phyloP scores from a whole-genome alignment of 2,888 invertebrate genomes.

The Stenolophus ochropezus region DNA sequence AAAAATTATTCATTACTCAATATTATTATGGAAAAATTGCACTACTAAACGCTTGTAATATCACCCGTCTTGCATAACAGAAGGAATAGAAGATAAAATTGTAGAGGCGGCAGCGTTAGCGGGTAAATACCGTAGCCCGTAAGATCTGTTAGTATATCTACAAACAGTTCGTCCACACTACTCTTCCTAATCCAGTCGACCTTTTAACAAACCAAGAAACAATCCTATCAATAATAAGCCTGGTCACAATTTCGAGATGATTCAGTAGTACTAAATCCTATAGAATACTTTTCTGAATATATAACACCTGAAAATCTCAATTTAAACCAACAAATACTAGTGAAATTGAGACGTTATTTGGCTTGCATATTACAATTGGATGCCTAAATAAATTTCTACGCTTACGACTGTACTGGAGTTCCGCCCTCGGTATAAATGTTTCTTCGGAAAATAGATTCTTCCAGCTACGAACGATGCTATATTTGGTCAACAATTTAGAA shows the following conservation, averaged over 20 bases:
- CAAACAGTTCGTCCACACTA: background rate
- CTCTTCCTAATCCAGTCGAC: background rate
- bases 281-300: background rate
- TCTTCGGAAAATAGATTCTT: slow-evolving; percentile 40
- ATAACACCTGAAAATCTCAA: slow-evolving; percentile 38
- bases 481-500: slow-evolving; percentile 43
- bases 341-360: slow-evolving; percentile 40
- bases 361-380: slow-evolving; percentile 45
- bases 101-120: slow-evolving; percentile 11
- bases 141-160: slow-evolving; percentile 8
- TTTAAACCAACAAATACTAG: slow-evolving; percentile 38
- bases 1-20: slow-evolving; percentile 54
- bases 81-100: background rate
- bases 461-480: slow-evolving; percentile 44
- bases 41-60: slow-evolving; percentile 1
- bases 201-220: background rate
- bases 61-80: slow-evolving; percentile 30
- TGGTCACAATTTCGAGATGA: too few species aligned
- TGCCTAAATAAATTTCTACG: slow-evolving; percentile 42
- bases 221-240: background rate
- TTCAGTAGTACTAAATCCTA: background rate
- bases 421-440: slow-evolving; percentile 37
- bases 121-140: slow-evolving; percentile 11
- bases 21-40: slow-evolving; percentile 35
- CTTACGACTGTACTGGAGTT: slow-evolving; percentile 30